Base-by-base conservation (phyloP, 2,113 vertebrate genomes). In the Procavia capensis region DNA sequence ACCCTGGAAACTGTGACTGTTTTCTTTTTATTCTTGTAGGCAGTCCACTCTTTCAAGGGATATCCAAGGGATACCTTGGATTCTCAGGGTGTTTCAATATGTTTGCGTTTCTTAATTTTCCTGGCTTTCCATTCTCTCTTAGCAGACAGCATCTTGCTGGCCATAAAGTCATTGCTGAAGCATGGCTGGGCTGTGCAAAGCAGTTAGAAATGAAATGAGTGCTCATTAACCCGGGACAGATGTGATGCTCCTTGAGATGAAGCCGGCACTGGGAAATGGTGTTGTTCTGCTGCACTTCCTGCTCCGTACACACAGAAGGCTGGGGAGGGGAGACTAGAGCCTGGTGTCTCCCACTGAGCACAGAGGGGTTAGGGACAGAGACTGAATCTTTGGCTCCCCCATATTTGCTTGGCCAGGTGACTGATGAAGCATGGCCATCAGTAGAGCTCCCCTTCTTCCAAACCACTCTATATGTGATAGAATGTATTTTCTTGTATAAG, bases 161-260 rank as follows among this genome's bases (percentile, higher is more conserved):
- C 47, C 64, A 20, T 6, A 29, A 36, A 4, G n/a, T 66, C 57
- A 11, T 14, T 3, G 24, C 39, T 47, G 13, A 75, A 34, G 17
- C 25, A 1, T 3, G 24, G 39, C 14, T 36, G 34, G 2, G 34
- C 13, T 27, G 34, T 0, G 0, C 20, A 1, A 25, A 24, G 8
- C 19, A 2, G 16, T 9, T 34, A 47, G 3, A 87, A 24, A 6
- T 50, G 6, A 36, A 4, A 9, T 2, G 8, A 3, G 1, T 6
- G 2, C 17, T 0, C 16, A 10, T 31, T 3, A 27, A 13, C 1
- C 19, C 6, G 25, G 39, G 39, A 5, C 0, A 1, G 0, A 10
- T 10, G 29, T 8, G 1, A 39, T 0, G 2, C 2, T 0, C 13
- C 3, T 10, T 6, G 1, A 29, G 34, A 43, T 24, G 50, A 76